phyloP scores from a whole-genome alignment of 2,113 vertebrate species.

The Piprites chloris region DNA sequence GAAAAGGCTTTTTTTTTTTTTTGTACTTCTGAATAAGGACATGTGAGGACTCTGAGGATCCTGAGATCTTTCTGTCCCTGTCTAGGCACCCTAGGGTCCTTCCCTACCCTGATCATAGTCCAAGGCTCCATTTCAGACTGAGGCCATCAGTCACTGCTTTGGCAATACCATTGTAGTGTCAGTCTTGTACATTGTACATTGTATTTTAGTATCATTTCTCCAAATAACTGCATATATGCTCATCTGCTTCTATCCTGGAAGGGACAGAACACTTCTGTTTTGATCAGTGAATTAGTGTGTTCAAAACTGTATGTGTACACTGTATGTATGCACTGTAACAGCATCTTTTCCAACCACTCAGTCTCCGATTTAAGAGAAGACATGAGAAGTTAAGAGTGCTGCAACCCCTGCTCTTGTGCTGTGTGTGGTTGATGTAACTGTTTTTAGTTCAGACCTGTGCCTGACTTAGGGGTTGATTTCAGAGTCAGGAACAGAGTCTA shows the following conservation, averaged over 20 bases:
- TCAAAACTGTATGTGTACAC: not conserved
- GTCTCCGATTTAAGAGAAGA: not conserved
- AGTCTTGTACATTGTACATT: too few species aligned
- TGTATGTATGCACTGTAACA: not conserved
- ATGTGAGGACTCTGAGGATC: not conserved
- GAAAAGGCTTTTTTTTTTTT: not conserved
- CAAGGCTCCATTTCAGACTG: not conserved
- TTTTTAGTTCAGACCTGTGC: not conserved
- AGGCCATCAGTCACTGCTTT: not conserved
- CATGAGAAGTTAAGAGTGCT: not conserved
- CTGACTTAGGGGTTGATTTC: not conserved
- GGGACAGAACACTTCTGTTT: not conserved
- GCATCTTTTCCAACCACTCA: not conserved
- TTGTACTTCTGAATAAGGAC: not conserved
- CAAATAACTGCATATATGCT: not conserved
- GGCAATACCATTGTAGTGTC: fast-evolving
- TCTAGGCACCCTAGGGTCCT: not conserved
- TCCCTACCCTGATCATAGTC: not conserved
- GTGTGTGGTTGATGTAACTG: not conserved
- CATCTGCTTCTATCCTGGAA: not conserved
- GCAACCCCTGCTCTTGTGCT: not conserved
- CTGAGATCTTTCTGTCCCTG: not conserved
- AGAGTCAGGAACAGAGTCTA: not conserved
- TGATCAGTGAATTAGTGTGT: not conserved
- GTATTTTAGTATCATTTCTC: not conserved